Base-by-base conservation (phyloP, 2,888 invertebrate genomes). In the Drosophila birchii region DNA sequence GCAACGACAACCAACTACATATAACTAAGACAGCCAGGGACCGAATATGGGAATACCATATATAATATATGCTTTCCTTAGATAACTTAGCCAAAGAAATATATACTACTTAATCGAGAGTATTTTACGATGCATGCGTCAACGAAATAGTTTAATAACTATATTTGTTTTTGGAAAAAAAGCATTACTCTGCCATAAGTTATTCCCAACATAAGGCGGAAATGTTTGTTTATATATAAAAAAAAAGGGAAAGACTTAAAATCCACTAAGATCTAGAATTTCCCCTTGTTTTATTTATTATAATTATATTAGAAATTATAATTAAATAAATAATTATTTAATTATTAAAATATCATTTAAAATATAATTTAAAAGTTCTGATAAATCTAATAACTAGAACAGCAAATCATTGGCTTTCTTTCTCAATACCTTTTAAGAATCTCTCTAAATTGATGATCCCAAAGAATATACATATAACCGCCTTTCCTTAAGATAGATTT, bases 31-130 rank as follows among this genome's bases (percentile, higher is more conserved):
- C 36, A 36, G 34, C 51, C 1, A 34, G 36, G 36, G 34, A 36
- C 36, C 51, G 51, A 53, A 53, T 53, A 36, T 53, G 23, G 51
- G 34, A 53, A 53, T 38, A 53, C 51, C 51, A 51, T 36, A 53
- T 51, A 36, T 36, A 23, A 36, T 53, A 36, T 53, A 36, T 23
- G 20, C 16, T 16, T n/a, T 29, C 32, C 16, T 16, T 16, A 11
- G 51, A 51, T 51, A 51, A 23, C 34, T 51, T 36, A 16, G 16
- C 1, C 20, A 20, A 20, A 11, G 20, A 23, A 53, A 23, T 36
- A 6, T 23, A 4, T 23, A 23, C 23, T 23, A 53, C 51, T 36
- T 53, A 53, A 53, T 53, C 51, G 51, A 53, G 51, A 11, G 34
- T 16, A 53, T 53, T 53, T 53, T 36, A 53, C 16, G 51, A 23